These are phyloP conservation scores for Otus scops DNA, from an alignment of 2,797 vertebrate species.

Conservation along the genomic window DNA sequence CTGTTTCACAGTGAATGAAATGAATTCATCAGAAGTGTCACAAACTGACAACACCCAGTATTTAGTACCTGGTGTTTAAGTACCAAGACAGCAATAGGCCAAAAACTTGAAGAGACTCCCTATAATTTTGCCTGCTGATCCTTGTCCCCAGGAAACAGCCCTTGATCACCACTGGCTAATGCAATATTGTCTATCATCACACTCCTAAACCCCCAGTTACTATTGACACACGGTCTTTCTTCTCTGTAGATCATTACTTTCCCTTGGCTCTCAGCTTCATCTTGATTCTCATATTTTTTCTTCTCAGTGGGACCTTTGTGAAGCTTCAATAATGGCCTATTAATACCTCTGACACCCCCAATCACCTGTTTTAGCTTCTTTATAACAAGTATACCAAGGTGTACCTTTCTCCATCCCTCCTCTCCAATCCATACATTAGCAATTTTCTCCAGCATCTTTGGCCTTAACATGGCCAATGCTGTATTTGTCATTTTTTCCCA, in stretches of 20 bases:
- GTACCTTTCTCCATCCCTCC: not conserved
- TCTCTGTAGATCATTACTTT: not conserved
- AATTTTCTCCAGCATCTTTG: not conserved
- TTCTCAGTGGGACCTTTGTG: not conserved
- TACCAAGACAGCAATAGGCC: not conserved
- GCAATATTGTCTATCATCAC: not conserved
- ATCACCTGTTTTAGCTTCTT: not conserved
- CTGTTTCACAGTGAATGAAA: not conserved
- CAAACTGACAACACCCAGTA: not conserved
- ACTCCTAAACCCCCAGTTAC: not conserved
- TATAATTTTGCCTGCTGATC: not conserved
- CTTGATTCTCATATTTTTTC: not conserved
- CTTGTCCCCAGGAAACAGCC: not conserved
- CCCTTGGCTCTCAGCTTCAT: not conserved
- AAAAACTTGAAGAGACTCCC: constrained; percentile 5
- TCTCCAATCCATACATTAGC: not conserved
- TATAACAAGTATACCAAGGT: not conserved
- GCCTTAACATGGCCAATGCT: not conserved
- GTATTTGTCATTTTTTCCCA: not conserved
- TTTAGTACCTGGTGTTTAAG: not conserved
- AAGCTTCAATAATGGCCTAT: not conserved
- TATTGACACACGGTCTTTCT: rapidly evolving
- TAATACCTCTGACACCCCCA: not conserved
- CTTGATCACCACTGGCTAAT: not conserved
- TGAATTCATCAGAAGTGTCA: not conserved